A percentile compares a stretch with the other conserved stretches of the same genome.
phyloP scores from a whole-genome alignment of 2,888 invertebrate species.

The Helobdella robusta region DNA sequence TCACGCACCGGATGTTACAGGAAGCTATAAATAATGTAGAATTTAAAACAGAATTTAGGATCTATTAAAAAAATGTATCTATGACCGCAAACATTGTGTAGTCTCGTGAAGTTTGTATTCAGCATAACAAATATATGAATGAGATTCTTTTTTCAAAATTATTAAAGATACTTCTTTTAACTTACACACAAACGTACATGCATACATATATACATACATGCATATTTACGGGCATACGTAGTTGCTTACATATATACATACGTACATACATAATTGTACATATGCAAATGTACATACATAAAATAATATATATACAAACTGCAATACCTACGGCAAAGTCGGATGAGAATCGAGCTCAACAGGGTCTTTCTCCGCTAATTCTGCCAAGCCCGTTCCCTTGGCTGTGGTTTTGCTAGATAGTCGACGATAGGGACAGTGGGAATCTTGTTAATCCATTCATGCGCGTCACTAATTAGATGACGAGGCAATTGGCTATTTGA shows the following conservation, averaged over 20 bases:
- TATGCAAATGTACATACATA: background rate
- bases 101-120: too few species aligned
- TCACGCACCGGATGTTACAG: too few species aligned
- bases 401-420: slow-evolving; percentile 59
- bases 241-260: background rate
- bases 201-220: slow-evolving; percentile 3
- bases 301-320: too few species aligned
- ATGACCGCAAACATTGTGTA: too few species aligned
- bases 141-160: too few species aligned
- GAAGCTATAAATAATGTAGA: too few species aligned
- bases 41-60: too few species aligned
- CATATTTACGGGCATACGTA: background rate
- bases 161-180: background rate
- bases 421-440: slow-evolving; percentile 37
- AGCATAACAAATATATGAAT: too few species aligned
- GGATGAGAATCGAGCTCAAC: slow-evolving; percentile 56
- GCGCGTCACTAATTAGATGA: slow-evolving; percentile 58
- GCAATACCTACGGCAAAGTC: too few species aligned
- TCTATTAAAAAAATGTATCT: too few species aligned
- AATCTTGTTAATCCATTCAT: background rate
- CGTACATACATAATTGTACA: background rate
- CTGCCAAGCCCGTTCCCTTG: slow-evolving; percentile 56
- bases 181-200: background rate
- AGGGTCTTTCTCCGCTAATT: slow-evolving; percentile 60
- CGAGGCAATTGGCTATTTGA: slow-evolving; percentile 56